Conservation (phyloP, 2,888 invertebrate species). For the Neoaliturus tenellus region DNA sequence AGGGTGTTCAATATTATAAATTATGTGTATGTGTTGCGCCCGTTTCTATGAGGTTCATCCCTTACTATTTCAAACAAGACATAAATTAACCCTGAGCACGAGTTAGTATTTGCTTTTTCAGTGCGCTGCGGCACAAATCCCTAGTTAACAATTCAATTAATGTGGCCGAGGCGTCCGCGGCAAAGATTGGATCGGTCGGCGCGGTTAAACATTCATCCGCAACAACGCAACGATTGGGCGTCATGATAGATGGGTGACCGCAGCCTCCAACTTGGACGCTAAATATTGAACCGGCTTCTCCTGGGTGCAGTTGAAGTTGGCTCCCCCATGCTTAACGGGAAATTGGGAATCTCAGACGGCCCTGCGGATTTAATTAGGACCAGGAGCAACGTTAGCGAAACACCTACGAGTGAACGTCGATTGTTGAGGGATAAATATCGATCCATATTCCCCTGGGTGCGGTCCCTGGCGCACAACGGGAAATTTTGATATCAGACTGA, state of each 20-base stretch:
- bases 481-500: no score
- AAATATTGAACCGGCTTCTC: conserved; percentile 45
- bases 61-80: no score
- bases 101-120: not conserved
- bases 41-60: no score
- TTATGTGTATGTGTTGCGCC: no score
- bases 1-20: no score
- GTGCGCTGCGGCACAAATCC: not conserved
- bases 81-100: not conserved
- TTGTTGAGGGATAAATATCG: no score
- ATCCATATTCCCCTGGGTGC: no score
- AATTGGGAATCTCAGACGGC: conserved; percentile 31
- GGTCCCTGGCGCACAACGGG: no score
- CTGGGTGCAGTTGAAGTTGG: not conserved
- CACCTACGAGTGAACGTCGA: not conserved
- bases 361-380: conserved; percentile 34
- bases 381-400: not conserved
- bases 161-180: conserved; percentile 5
- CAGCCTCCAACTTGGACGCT: conserved; percentile 33
- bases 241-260: conserved; percentile 40
- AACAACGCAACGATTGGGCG: conserved; percentile 34
- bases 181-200: conserved; percentile 36
- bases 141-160: conserved; percentile 43
- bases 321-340: conserved; percentile 27
- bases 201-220: conserved; percentile 33